A percentile compares a stretch with the other conserved stretches of the same genome.
Evolutionary conservation across 2,888 invertebrate species (phyloP).

Genomic region (Perdita meconis): DNA sequence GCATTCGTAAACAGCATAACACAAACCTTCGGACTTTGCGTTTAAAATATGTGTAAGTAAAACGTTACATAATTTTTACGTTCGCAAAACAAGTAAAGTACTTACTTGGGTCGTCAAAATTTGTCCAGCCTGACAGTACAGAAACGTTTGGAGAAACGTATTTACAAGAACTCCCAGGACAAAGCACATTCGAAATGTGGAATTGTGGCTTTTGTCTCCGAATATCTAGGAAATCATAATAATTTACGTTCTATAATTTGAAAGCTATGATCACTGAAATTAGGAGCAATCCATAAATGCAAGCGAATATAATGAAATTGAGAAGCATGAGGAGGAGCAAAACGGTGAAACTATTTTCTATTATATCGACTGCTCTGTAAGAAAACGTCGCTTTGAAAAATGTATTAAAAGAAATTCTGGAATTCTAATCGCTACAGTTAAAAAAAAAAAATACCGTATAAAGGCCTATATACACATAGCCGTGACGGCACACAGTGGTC

Average conservation of each 20-base stretch:
- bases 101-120: conserved; percentile 37
- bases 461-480: conserved; percentile 5
- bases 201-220: not conserved
- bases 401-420: too few species aligned
- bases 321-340: conserved; percentile 37
- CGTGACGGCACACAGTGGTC: too few species aligned
- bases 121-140: conserved; percentile 49
- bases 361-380: conserved; percentile 25
- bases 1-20: conserved; percentile 29
- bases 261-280: conserved; percentile 8
- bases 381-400: not conserved
- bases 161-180: not conserved
- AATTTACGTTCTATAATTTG: not conserved
- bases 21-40: conserved; percentile 39
- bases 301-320: conserved; percentile 24
- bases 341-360: conserved; percentile 32
- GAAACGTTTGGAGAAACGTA: conserved; percentile 27
- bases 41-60: not conserved
- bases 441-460: conserved; percentile 37
- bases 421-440: too few species aligned
- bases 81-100: not conserved
- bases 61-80: not conserved
- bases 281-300: conserved; percentile 33
- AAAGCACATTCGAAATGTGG: not conserved
- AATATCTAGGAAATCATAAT: conserved; percentile 9